Conservation (phyloP, 2,888 invertebrate species). For the Archips crataeganus region DNA sequence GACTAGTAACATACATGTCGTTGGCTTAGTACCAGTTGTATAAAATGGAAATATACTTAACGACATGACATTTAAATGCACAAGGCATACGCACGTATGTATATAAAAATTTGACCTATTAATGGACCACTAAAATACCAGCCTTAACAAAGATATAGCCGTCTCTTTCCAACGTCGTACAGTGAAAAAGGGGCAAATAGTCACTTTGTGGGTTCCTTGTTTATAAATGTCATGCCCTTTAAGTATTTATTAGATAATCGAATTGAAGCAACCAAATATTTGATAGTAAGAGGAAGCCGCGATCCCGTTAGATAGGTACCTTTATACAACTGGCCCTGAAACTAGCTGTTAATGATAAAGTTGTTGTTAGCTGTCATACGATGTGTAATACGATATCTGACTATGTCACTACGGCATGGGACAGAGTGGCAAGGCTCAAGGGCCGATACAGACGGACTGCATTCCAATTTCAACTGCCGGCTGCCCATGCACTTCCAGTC, state of each 20-base stretch:
- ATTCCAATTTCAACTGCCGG: too few species aligned
- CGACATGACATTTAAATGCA: not conserved
- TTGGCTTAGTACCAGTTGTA: conserved; percentile 33
- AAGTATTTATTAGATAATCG: conserved; percentile 21
- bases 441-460: too few species aligned
- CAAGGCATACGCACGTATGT: not conserved
- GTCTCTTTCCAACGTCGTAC: not conserved
- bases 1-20: conserved; percentile 30
- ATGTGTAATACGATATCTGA: conserved; percentile 37
- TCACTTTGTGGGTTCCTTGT: too few species aligned
- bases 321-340: conserved; percentile 31
- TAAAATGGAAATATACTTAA: conserved; percentile 24
- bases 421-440: conserved; percentile 6
- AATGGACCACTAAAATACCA: too few species aligned
- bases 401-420: conserved; percentile 17
- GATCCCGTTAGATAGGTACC: conserved; percentile 14
- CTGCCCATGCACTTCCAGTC: too few species aligned
- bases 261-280: conserved; percentile 40
- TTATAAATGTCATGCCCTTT: not conserved
- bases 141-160: too few species aligned
- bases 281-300: conserved; percentile 27
- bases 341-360: conserved; percentile 24
- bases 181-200: too few species aligned
- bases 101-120: not conserved
- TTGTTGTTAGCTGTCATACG: conserved; percentile 37